Base-by-base conservation (phyloP, 2,113 vertebrate species). In the Gymnocephalus cernua region DNA sequence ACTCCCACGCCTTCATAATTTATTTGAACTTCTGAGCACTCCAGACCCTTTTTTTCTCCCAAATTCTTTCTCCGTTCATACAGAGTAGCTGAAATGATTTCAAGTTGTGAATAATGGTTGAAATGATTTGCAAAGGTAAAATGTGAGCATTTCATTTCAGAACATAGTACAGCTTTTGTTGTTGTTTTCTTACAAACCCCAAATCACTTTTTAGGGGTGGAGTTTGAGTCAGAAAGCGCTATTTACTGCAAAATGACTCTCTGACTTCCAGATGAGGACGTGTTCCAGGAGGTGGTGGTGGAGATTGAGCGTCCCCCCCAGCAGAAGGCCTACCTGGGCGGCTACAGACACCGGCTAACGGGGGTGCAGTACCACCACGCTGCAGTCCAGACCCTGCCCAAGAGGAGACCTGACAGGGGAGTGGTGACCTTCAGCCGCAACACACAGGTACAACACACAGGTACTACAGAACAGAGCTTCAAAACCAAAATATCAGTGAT, bases 381-480 rank as follows among this genome's bases (percentile, higher is more conserved):
- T 44, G 94, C 95, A 45, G 94, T 96, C 63, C 98, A 99, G 93
- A 99, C 97, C 0, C 25, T 91, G 62, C 92, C 94, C 44, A 96
- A 90, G 91, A 96, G 84, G 77, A 89, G 80, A 73, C 80, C 88
- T 0, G 87, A 91, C 72, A 95, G 86, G 86, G 82, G 64, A 6
- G 89, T 94, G 84, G 56, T 82, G 4, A 48, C 86, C 27, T 96
- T 96, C 89, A 95, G 92, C 91, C 96, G 95, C 3, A 94, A 95
- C 78, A 95, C 96, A 1, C 98, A 99, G 96, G 98, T 99, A 94
- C 3, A 94, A 95, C 78, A 95, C 96, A 1, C 98, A 99, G 96
- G 98, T 99, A 94, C n/a, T n/a, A n/a, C 19, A 25, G 2, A 0
- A 14, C 32, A 16, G 4, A 16, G 21, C 32, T 19, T 29, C 25